Conservation (phyloP, 2,888 invertebrate species). For the Caenorhabditis wallacei region DNA sequence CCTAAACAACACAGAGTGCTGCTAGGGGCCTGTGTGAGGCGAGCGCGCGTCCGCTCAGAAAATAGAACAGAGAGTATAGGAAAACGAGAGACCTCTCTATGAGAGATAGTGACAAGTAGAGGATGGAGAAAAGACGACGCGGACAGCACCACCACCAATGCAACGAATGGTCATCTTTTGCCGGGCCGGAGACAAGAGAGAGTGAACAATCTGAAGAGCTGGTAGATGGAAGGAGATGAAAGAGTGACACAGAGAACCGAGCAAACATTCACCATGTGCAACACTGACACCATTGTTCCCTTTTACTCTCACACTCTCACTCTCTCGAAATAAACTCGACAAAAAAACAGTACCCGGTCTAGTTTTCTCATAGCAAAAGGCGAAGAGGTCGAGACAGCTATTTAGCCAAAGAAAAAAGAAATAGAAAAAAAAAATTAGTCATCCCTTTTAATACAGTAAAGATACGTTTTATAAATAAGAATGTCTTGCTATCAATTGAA, state of each 20-base stretch:
- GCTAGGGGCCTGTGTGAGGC: constrained; percentile 29
- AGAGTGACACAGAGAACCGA: constrained; percentile 36
- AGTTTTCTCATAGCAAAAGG: constrained; percentile 4
- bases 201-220: constrained; percentile 52
- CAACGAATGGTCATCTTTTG: constrained; percentile 59
- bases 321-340: constrained; percentile 22
- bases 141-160: constrained; percentile 36
- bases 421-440: constrained; percentile 7
- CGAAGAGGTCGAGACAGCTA: background rate
- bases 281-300: constrained; percentile 57
- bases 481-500: constrained; percentile 44
- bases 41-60: constrained; percentile 32
- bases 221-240: background rate
- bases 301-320: constrained; percentile 23
- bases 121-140: constrained; percentile 21
- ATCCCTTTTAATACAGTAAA: constrained; percentile 1
- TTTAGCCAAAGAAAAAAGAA: background rate
- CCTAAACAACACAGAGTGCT: constrained; percentile 52
- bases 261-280: constrained; percentile 63
- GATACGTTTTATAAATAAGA: constrained; percentile 49
- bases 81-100: constrained; percentile 1
- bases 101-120: constrained; percentile 35
- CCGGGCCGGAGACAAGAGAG: constrained; percentile 4
- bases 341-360: constrained; percentile 25
- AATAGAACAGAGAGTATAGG: background rate